Base-by-base conservation (phyloP, 53 echinoderm and acorn worm species). In the Mesocentrotus franciscanus region DNA sequence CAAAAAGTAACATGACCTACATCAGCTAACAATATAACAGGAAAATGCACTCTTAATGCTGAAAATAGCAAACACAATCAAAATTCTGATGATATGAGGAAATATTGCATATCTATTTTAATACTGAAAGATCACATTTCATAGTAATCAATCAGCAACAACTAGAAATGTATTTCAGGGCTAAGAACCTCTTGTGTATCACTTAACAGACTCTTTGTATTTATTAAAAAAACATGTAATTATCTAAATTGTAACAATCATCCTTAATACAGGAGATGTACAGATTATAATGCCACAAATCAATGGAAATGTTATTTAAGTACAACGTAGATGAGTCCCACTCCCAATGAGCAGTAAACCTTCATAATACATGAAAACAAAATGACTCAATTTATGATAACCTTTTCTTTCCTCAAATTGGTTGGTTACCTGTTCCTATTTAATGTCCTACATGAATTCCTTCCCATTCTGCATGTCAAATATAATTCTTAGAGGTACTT, bases 101-200 rank as follows among this genome's bases (percentile, higher is more conserved):
- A 74, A 74, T 74, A 74, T 74, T 29, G 74, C 32, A 32, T 9
- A 74, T 74, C 49, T 49, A 49, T 49, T 49, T 49, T 49, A 49
- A 49, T 32, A 30, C 12, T 74, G 74, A 74, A 29, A 32, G 18
- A 68, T 74, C 49, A 18, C 2, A 29, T 74, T 74, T 30, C 74
- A 16, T 18, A 11, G 30, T 1, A 14, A 74, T 30, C 10, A 14
- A 27, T 30, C 32, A 12, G 0, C 36, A 42, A 84, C 49, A 49
- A 84, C 39, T 42, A 18, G 84, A 84, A 84, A 79, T 8, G 8
- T 84, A 84, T 84, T 84, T 84, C 84, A 84, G 55, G 84, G 84
- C 32, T 84, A 20, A 18, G 1, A 84, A 84, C 84, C 84, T 84
- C 84, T 20, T 75, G 0, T 84, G 36, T 83, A 49, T 84, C 1